These are phyloP conservation scores for Drosophila repletoides DNA, from an alignment of 1,140 invertebrate species.

Conservation along the genomic window DNA sequence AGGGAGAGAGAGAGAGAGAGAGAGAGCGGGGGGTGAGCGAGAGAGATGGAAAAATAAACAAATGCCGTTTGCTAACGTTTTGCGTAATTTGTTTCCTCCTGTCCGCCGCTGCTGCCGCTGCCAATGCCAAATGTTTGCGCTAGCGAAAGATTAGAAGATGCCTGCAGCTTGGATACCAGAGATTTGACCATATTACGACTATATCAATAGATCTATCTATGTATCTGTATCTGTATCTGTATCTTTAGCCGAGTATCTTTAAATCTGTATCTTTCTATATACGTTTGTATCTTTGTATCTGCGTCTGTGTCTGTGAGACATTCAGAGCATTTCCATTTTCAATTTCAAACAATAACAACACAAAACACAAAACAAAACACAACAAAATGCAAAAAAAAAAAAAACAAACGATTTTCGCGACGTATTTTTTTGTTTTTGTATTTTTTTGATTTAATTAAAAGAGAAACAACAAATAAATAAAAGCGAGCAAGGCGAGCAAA, in stretches of 20 bases:
- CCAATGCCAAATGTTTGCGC: slow-evolving; percentile 69
- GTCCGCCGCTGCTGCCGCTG: slow-evolving; percentile 37
- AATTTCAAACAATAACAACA: slow-evolving; percentile 31
- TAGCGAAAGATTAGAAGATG: slow-evolving; percentile 73
- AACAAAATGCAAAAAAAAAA: slow-evolving; percentile 30
- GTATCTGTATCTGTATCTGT: slow-evolving; percentile 19
- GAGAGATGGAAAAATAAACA: slow-evolving; percentile 16
- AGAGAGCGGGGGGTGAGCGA: slow-evolving; percentile 24
- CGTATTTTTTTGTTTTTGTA: slow-evolving; percentile 29
- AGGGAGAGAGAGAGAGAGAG: slow-evolving; percentile 3
- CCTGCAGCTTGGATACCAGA: slow-evolving; percentile 76
- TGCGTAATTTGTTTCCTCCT: slow-evolving; percentile 78
- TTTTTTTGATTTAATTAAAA: slow-evolving; percentile 58
- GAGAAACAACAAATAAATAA: slow-evolving; percentile 22
- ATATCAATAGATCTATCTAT: not conserved
- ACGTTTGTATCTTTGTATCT: slow-evolving; percentile 9
- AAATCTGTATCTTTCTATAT: slow-evolving; percentile 18
- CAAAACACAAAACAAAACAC: slow-evolving; percentile 32
- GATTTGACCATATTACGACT: slow-evolving; percentile 71
- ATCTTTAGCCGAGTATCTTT: slow-evolving; percentile 2
- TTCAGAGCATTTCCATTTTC: slow-evolving; percentile 53
- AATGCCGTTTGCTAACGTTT: slow-evolving; percentile 66
- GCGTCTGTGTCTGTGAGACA: slow-evolving; percentile 41
- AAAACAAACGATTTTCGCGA: slow-evolving; percentile 48
- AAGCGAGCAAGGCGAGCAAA: slow-evolving; percentile 11